phyloP scores from a whole-genome alignment of 1,140 invertebrate species.

The Oscheius sp. region DNA sequence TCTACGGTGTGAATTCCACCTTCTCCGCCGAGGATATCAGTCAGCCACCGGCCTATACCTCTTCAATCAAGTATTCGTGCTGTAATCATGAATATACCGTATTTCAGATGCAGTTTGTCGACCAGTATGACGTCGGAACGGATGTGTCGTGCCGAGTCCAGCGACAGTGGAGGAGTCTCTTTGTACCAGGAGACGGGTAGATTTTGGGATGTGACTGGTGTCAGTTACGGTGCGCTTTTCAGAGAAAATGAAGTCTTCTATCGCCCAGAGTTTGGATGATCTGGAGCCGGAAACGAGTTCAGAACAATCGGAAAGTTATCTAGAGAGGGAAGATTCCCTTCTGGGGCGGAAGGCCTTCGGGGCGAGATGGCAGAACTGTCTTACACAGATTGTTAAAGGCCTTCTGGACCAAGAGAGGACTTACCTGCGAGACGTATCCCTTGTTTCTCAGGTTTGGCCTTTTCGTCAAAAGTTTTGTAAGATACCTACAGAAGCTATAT shows the following conservation, averaged over 20 bases:
- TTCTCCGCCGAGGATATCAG: conserved; percentile 26
- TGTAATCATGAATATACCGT: background rate
- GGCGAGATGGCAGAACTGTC: background rate
- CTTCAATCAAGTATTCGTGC: background rate
- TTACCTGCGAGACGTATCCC: background rate
- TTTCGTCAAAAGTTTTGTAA: background rate
- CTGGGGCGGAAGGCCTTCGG: background rate
- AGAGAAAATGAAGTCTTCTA: background rate
- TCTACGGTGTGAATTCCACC: conserved; percentile 33
- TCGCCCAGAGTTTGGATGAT: conserved; percentile 4
- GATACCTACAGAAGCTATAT: background rate
- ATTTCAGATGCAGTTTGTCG: background rate
- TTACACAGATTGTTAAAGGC: background rate
- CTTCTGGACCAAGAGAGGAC: background rate
- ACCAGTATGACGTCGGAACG: conserved; percentile 15
- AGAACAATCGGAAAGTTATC: background rate
- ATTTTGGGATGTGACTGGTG: no score
- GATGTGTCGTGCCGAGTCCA: conserved; percentile 5
- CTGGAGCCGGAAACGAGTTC: conserved; percentile 19
- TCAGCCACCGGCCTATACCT: conserved; percentile 4
- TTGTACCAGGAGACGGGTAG: no score
- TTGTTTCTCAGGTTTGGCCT: background rate
- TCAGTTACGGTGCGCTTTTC: no score
- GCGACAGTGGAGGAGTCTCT: conserved; percentile 24
- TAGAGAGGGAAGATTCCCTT: conserved; percentile 16